phyloP scores from a whole-genome alignment of 2,888 invertebrate genomes.

The Aphodius sticticus region DNA sequence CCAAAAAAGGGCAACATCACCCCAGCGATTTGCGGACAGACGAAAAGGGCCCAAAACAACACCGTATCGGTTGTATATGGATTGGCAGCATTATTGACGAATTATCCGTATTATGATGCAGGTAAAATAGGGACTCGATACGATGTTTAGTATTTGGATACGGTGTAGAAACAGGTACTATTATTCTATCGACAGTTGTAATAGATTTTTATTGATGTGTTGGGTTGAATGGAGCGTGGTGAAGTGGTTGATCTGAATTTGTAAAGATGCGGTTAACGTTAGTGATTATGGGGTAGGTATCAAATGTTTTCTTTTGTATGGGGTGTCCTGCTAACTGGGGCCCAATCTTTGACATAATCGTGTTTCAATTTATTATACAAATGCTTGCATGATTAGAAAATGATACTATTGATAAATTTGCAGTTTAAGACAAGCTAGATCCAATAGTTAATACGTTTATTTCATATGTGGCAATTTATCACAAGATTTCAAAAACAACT shows the following conservation, averaged over 20 bases:
- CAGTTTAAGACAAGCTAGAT: too few relatives aligned
- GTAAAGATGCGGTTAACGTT: neutral
- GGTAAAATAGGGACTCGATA: neutral
- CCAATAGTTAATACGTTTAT: too few relatives aligned
- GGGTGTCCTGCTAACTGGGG: neutral
- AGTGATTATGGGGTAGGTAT: neutral
- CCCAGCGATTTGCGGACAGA: neutral
- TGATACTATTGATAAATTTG: too few relatives aligned
- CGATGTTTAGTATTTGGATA: neutral
- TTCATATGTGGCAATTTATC: too few relatives aligned
- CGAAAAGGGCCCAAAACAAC: neutral
- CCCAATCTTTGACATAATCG: neutral
- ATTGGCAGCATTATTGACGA: neutral
- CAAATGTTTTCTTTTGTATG: neutral
- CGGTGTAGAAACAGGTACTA: neutral
- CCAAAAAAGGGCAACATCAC: neutral
- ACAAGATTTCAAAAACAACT: too few relatives aligned
- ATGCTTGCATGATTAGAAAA: too few relatives aligned
- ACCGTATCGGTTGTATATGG: neutral
- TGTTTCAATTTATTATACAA: neutral
- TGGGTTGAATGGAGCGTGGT: neutral
- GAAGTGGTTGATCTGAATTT: conserved; percentile 4
- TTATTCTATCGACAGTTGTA: neutral
- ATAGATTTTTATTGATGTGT: neutral
- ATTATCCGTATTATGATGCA: neutral